A percentile compares a stretch with the other conserved stretches of the same genome.
These are phyloP conservation scores for Phylloscopus trochiloides DNA, from an alignment of 2,113 vertebrate species.

Conservation along the genomic window DNA sequence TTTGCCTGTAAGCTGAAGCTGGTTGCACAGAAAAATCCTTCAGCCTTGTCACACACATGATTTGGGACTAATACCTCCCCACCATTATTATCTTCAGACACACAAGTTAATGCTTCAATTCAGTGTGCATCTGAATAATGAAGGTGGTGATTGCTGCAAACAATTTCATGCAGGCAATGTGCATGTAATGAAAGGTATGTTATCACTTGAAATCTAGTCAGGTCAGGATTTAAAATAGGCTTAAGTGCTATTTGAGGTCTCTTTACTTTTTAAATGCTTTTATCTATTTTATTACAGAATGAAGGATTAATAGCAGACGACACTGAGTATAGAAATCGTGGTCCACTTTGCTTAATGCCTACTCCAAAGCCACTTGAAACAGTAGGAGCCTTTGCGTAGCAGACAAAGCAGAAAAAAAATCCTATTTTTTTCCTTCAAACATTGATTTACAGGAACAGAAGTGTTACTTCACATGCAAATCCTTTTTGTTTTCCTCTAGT, in stretches of 20 bases:
- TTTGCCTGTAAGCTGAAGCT: not conserved
- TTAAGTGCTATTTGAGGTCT: not conserved
- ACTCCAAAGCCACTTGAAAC: slow-evolving; percentile 11
- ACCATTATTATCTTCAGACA: not conserved
- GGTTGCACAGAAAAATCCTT: not conserved
- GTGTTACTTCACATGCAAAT: not conserved
- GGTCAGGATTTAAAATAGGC: slow-evolving; percentile 26
- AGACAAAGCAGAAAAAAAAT: not conserved
- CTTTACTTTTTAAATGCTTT: slow-evolving; percentile 19
- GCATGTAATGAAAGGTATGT: not conserved
- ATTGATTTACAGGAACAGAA: not conserved
- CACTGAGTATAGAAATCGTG: not conserved
- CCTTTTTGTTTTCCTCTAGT: not conserved
- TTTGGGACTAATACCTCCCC: not conserved
- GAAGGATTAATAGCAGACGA: not conserved
- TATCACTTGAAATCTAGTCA: not conserved
- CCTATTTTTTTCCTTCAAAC: not conserved
- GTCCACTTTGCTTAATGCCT: not conserved
- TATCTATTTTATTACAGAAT: not conserved
- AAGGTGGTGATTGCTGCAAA: not conserved
- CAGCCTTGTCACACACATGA: not conserved
- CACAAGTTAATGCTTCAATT: not conserved
- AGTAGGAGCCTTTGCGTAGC: not conserved
- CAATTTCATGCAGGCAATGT: not conserved
- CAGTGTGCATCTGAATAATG: not conserved